A percentile compares a stretch with the other conserved stretches of the same genome.
Evolutionary conservation across 2,113 vertebrate species (phyloP).

Genomic region (Haemorhous mexicanus): DNA sequence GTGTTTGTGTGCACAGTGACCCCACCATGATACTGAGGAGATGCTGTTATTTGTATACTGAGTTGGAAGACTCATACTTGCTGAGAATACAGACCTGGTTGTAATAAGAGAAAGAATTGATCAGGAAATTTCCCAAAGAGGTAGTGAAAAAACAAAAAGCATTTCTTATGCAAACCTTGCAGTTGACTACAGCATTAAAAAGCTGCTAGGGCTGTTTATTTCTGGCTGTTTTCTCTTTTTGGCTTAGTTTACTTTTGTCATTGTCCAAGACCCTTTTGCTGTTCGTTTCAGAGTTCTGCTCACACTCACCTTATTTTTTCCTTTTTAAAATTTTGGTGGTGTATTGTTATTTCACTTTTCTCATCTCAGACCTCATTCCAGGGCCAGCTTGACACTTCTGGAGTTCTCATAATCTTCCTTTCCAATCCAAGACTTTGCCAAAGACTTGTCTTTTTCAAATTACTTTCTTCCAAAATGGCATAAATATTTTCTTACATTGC

Average conservation of each 20-base stretch:
- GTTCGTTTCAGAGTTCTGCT: background rate
- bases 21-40: background rate
- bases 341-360: background rate
- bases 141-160: background rate
- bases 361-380: background rate
- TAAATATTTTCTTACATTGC: background rate
- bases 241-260: background rate
- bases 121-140: background rate
- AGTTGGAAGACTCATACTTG: background rate
- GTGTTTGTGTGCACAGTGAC: background rate
- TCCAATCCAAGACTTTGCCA: background rate
- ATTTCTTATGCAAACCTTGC: background rate
- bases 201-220: background rate
- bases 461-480: background rate
- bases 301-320: background rate
- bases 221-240: background rate
- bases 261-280: background rate
- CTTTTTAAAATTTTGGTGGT: background rate
- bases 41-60: background rate
- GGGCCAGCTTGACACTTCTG: background rate
- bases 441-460: background rate
- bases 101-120: background rate
- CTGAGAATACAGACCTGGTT: background rate
- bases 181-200: background rate
- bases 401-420: background rate